Evolutionary conservation across 1,140 invertebrate species (phyloP).

Genomic region (Paracyclopina nana): DNA sequence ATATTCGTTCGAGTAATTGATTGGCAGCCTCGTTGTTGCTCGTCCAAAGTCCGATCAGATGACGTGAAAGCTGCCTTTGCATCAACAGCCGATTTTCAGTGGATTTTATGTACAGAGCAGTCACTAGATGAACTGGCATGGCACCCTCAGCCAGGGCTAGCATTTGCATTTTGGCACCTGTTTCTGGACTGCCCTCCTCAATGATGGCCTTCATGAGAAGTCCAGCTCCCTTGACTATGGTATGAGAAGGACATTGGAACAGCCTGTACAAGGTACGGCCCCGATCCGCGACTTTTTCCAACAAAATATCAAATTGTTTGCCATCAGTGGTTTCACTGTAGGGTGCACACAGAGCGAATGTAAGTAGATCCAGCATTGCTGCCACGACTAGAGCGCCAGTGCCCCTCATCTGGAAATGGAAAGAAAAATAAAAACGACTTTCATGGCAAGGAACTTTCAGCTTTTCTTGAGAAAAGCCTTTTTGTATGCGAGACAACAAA

Average conservation of each 20-base stretch:
- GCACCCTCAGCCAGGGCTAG: constrained; percentile 92
- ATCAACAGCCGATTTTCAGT: constrained; percentile 43
- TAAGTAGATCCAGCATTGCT: constrained; percentile 94
- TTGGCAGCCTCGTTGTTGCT: constrained; percentile 59
- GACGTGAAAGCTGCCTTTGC: constrained; percentile 75
- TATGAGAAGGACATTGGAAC: constrained; percentile 73
- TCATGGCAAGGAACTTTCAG: background rate
- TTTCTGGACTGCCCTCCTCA: constrained; percentile 77
- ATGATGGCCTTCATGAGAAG: constrained; percentile 91
- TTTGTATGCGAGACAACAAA: too few relatives aligned
- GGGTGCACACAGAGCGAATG: constrained; percentile 93
- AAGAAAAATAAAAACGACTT: constrained; percentile 1
- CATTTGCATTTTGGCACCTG: constrained; percentile 84
- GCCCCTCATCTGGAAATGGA: background rate
- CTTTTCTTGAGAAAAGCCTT: too few relatives aligned
- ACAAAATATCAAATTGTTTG: constrained; percentile 80
- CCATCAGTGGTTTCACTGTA: constrained; percentile 98
- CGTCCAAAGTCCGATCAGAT: constrained; percentile 93
- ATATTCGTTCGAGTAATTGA: constrained; percentile 9
- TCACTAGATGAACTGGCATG: constrained; percentile 70
- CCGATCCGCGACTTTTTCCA: constrained; percentile 78
- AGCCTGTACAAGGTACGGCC: constrained; percentile 31
- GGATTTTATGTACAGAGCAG: constrained; percentile 60
- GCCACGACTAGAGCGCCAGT: constrained; percentile 39
- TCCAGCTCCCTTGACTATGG: constrained; percentile 92